Evolutionary conservation across 2,888 invertebrate species (phyloP).

Genomic region (Tinea semifulvella): DNA sequence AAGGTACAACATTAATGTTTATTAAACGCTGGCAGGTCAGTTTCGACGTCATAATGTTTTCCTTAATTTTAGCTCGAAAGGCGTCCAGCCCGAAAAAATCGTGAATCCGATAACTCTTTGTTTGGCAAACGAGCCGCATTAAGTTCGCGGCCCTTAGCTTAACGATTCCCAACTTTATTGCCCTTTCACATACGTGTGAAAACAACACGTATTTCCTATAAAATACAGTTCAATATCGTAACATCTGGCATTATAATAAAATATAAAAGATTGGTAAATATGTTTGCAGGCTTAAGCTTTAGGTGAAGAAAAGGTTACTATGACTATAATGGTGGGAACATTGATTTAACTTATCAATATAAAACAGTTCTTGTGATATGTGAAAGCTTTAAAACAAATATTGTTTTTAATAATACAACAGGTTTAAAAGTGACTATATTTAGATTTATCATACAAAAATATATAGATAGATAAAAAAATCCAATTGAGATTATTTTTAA

Average conservation of each 20-base stretch:
- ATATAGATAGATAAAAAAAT: too few relatives aligned
- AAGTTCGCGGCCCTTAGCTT: slow-evolving; percentile 31
- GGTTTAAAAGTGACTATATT: too few relatives aligned
- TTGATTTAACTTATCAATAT: slow-evolving; percentile 46
- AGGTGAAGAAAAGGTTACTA: slow-evolving; percentile 38
- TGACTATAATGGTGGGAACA: slow-evolving; percentile 41
- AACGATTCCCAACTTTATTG: slow-evolving; percentile 37
- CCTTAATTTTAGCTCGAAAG: slow-evolving; percentile 36
- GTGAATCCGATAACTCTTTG: slow-evolving; percentile 47
- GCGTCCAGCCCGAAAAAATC: slow-evolving; percentile 35
- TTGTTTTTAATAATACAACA: too few relatives aligned
- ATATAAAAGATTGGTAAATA: slow-evolving; percentile 37
- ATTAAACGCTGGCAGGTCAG: slow-evolving; percentile 32
- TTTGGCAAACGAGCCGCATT: slow-evolving; percentile 26
- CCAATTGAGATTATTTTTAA: too few relatives aligned
- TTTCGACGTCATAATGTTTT: slow-evolving; percentile 32
- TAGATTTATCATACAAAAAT: too few relatives aligned
- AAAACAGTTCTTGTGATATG: slow-evolving; percentile 32
- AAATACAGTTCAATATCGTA: background rate
- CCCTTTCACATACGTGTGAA: background rate
- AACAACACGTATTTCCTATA: background rate
- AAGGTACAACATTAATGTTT: slow-evolving; percentile 13
- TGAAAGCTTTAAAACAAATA: too few relatives aligned
- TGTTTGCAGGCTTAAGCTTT: slow-evolving; percentile 35
- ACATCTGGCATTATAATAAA: slow-evolving; percentile 23